Evolutionary conservation across 1,140 invertebrate genomes (phyloP), one percentile per base, ranked within the genome.

Genomic region (Diorhabda elongata): DNA sequence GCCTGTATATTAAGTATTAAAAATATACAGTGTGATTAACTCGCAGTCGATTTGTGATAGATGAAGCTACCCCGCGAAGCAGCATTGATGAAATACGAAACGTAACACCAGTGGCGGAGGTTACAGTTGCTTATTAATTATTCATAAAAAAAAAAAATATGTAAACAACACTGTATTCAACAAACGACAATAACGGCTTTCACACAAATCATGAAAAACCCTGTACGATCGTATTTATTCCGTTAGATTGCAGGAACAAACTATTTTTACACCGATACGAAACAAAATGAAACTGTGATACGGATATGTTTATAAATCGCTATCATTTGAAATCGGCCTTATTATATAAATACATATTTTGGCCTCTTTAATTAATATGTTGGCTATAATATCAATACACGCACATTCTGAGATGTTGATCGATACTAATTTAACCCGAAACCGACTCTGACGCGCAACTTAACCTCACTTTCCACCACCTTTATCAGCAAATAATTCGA

Each of bases 1-100:
- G 80, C 80, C 80, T 80, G 80, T 80, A 81, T 81, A 81, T 80
- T 80, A 79, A 76, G 71, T 77, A 80, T 80, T 81, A 79, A 78
- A 80, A 81, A 81, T 81, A 81, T 81, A 81, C 80, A 81, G 80
- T 75, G 76, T 77, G 75, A 76, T 77, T 71, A 69, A 70, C 69
- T 74, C 70, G 75, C 74, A 77, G 76, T 76, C 73, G 68, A 71
- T 72, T 72, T 68, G 72, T 73, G 74, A 74, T 65, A 69, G 64
- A 74, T 73, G 69, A 47, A 70, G 65, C 66, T 64, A 66, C 67
- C 62, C 47, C 68, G 58, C 58, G 43, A 69, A 67, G 68, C 67
- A 69, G 68, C 63, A 57, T 43, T 67, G 57, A 61, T 73, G 66
- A 73, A 58, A 61, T 66, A 63, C 45, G 4, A 52, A 52, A 52